phyloP scores from a whole-genome alignment of 2,113 vertebrate species.

The Mystacornis crossleyi region DNA sequence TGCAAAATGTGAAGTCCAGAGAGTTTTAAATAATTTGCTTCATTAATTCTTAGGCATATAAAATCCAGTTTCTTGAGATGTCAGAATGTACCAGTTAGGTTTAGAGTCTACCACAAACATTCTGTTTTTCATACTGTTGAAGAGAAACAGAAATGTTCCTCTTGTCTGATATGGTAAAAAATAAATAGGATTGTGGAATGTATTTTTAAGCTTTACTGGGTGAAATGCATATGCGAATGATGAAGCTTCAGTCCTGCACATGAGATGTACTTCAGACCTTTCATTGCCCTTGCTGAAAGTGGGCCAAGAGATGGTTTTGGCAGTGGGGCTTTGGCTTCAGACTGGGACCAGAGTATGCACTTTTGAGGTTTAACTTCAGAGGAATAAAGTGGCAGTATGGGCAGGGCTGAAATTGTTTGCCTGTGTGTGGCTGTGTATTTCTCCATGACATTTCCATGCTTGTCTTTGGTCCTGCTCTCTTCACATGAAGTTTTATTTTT shows the following conservation, averaged over 20 bases:
- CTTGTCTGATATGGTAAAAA: background rate
- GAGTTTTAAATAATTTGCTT: background rate
- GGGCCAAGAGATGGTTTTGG: background rate
- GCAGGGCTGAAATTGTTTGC: background rate
- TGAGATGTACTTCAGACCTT: background rate
- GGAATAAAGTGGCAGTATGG: background rate
- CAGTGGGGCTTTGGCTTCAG: background rate
- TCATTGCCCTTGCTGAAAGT: background rate
- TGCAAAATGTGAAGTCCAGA: background rate
- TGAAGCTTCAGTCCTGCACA: background rate
- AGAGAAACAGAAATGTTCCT: background rate
- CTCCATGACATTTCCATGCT: background rate
- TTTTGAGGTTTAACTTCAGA: background rate
- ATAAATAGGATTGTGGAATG: background rate
- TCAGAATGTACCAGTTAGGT: background rate
- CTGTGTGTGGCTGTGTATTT: background rate
- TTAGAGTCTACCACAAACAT: background rate
- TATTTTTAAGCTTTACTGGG: background rate
- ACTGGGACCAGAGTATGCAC: background rate
- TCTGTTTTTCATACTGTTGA: fast-evolving
- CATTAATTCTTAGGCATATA: background rate
- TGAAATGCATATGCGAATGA: fast-evolving
- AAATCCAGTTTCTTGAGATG: background rate
- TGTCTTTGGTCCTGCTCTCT: background rate
- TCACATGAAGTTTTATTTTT: background rate